Evolutionary conservation across 2,888 invertebrate genomes (phyloP).

Genomic region (Drosophila recens): DNA sequence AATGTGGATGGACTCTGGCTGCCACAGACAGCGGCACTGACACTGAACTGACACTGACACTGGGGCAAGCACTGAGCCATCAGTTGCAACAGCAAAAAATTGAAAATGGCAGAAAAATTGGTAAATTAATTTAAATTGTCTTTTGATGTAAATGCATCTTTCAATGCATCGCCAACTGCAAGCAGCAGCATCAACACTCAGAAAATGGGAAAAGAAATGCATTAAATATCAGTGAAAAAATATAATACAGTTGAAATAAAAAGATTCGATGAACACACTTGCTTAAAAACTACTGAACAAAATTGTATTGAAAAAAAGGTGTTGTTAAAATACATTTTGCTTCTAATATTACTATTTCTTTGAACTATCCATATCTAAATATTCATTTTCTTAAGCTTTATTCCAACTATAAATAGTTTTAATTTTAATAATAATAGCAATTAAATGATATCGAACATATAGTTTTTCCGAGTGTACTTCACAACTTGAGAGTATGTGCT

Average conservation of each 20-base stretch:
- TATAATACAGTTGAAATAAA: background rate
- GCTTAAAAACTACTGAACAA: too few relatives aligned
- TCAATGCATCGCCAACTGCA: slow-evolving; percentile 74
- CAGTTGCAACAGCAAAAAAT: slow-evolving; percentile 17
- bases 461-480: slow-evolving; percentile 25
- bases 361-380: background rate
- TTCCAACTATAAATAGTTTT: background rate
- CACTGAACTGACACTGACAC: slow-evolving; percentile 20
- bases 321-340: too few relatives aligned
- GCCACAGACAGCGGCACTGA: slow-evolving; percentile 40
- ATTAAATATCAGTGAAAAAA: background rate
- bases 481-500: slow-evolving; percentile 53
- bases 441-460: background rate
- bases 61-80: slow-evolving; percentile 7
- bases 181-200: slow-evolving; percentile 16
- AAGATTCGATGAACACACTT: too few relatives aligned
- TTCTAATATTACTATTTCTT: background rate
- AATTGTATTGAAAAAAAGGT: too few relatives aligned
- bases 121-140: slow-evolving; percentile 85
- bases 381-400: background rate
- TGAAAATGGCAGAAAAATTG: slow-evolving; percentile 72
- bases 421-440: background rate
- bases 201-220: background rate
- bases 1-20: slow-evolving; percentile 67
- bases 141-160: slow-evolving; percentile 85